Conservation (phyloP, 2,888 invertebrate species). For the Caenorhabditis afra region DNA sequence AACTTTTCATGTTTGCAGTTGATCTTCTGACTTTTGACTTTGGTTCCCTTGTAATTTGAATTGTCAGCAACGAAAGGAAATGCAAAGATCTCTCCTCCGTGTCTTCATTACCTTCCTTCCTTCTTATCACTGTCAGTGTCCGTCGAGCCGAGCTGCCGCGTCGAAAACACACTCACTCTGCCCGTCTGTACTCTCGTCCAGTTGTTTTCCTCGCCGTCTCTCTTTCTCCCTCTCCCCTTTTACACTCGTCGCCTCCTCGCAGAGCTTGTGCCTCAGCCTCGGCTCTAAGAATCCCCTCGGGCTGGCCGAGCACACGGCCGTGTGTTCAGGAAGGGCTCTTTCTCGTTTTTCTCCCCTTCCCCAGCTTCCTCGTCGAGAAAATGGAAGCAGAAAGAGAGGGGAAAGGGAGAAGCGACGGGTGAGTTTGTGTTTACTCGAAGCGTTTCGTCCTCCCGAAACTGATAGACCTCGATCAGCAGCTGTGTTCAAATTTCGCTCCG, state of each 20-base stretch:
- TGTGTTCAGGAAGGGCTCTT: slow-evolving; percentile 20
- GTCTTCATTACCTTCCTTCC: background rate
- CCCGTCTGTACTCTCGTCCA: slow-evolving; percentile 15
- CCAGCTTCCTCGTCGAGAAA: background rate
- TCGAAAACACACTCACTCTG: slow-evolving; percentile 5
- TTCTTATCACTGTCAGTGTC: slow-evolving; percentile 27
- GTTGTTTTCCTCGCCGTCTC: slow-evolving; percentile 28
- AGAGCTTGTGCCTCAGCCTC: background rate
- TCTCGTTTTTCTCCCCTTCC: slow-evolving; percentile 1
- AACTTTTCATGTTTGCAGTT: background rate
- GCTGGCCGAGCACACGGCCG: background rate
- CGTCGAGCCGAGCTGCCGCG: slow-evolving; percentile 10
- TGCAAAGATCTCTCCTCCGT: background rate
- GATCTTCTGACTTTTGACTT: slow-evolving; percentile 16
- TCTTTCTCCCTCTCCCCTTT: slow-evolving; percentile 5
- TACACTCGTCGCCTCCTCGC: slow-evolving; percentile 15
- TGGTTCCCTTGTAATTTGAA: background rate
- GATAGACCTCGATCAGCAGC: background rate
- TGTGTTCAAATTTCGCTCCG: slow-evolving; percentile 1
- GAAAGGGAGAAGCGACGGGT: background rate
- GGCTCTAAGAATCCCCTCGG: background rate
- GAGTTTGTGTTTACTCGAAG: slow-evolving; percentile 7
- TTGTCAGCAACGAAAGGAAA: background rate
- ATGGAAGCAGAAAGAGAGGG: slow-evolving; percentile 6
- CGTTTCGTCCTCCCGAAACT: background rate